phyloP scores from a whole-genome alignment of 1,140 invertebrate species.

The Orius insidiosus region DNA sequence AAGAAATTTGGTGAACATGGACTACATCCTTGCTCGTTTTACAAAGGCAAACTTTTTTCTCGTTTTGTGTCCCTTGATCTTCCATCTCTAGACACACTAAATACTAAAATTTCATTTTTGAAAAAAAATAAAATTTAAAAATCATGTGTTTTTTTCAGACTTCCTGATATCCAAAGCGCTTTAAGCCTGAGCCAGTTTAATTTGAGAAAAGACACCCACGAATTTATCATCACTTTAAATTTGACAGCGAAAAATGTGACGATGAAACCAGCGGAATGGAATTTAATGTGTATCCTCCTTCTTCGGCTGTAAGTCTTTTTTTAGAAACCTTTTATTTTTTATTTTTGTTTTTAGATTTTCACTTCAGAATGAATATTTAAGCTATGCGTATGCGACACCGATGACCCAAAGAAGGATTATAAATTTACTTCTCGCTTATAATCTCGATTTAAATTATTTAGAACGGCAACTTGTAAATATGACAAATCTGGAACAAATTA shows the following conservation, averaged over 20 bases:
- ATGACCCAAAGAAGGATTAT: conserved; percentile 29
- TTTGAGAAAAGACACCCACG: conserved; percentile 25
- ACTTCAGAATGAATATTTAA: conserved; percentile 27
- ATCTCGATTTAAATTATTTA: conserved; percentile 31
- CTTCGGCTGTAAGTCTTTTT: conserved; percentile 29
- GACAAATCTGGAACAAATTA: conserved; percentile 8
- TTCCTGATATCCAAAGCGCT: conserved; percentile 27
- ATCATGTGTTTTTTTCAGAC: conserved; percentile 20
- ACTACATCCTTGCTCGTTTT: too few species aligned
- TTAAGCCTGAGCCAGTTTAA: conserved; percentile 22
- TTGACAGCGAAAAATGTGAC: conserved; percentile 37
- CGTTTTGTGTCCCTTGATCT: too few species aligned
- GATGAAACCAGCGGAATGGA: conserved; percentile 30
- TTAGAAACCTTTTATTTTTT: conserved; percentile 25
- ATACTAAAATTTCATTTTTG: neutral
- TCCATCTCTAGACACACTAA: too few species aligned
- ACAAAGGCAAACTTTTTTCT: too few species aligned
- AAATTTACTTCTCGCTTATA: conserved; percentile 30
- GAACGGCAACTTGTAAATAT: conserved; percentile 23
- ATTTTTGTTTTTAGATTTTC: conserved; percentile 31
- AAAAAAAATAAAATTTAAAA: conserved; percentile 10
- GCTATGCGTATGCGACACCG: conserved; percentile 24
- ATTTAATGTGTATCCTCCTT: conserved; percentile 27
- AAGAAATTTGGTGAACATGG: too few species aligned
- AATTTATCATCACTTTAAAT: conserved; percentile 36